These are phyloP conservation scores for Acleris laterana DNA, from an alignment of 2,888 invertebrate species.

Conservation along the genomic window DNA sequence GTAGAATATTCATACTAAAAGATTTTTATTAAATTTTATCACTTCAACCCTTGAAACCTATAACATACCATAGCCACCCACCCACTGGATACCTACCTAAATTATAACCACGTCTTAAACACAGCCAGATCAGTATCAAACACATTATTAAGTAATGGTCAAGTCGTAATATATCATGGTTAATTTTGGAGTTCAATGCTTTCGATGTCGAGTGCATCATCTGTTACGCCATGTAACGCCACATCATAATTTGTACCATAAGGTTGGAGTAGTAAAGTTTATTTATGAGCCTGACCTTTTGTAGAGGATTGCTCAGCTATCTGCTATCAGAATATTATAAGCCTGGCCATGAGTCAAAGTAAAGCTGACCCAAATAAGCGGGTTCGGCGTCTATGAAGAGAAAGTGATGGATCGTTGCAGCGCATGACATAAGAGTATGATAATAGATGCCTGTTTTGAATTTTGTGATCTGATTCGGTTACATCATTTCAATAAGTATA, in stretches of 20 bases:
- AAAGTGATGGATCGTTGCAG: slow-evolving; percentile 76
- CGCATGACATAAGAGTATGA: slow-evolving; percentile 62
- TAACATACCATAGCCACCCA: no score
- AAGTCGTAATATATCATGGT: slow-evolving; percentile 23
- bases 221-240: slow-evolving; percentile 22
- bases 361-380: slow-evolving; percentile 65
- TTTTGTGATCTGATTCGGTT: slow-evolving; percentile 31
- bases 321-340: slow-evolving; percentile 70
- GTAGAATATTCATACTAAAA: no score
- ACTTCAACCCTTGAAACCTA: no score
- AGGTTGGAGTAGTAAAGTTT: slow-evolving; percentile 47
- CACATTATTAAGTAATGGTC: slow-evolving; percentile 11
- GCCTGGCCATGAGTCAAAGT: slow-evolving; percentile 64
- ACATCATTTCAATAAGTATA: slow-evolving; percentile 24
- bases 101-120: not conserved
- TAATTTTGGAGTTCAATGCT: slow-evolving; percentile 20
- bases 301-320: slow-evolving; percentile 56
- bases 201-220: slow-evolving; percentile 20
- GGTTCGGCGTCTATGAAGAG: slow-evolving; percentile 68
- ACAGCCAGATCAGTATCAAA: not conserved
- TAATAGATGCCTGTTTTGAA: slow-evolving; percentile 34
- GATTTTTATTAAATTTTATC: no score
- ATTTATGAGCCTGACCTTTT: slow-evolving; percentile 64
- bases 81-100: no score
- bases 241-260: slow-evolving; percentile 29